Evolutionary conservation across 2,113 vertebrate species (phyloP).

Genomic region (Nerophis ophidion): DNA sequence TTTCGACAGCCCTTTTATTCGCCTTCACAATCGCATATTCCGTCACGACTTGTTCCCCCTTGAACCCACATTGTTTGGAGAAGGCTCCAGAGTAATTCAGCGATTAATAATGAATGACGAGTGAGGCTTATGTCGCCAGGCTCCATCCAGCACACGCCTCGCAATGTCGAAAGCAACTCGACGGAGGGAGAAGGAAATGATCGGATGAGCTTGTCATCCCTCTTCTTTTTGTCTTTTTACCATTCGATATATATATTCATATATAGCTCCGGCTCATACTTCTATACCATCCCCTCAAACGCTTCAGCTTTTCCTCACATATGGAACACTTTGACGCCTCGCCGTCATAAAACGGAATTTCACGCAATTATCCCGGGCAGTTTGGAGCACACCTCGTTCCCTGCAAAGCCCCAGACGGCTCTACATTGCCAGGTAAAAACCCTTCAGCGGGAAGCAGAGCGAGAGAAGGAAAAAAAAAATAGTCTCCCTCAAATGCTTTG

Average conservation of each 20-base stretch:
- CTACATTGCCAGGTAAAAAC: conserved; percentile 27
- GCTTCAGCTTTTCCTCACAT: neutral
- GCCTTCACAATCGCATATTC: no score
- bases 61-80: conserved; percentile 26
- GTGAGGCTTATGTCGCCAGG: conserved; percentile 20
- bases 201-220: neutral
- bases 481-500: conserved; percentile 11
- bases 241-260: neutral
- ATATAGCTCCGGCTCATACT: neutral
- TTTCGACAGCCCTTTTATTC: no score
- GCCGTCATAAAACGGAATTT: conserved; percentile 14
- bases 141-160: conserved; percentile 23
- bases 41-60: conserved; percentile 33
- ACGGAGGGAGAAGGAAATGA: neutral
- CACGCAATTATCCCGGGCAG: conserved; percentile 11
- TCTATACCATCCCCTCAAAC: neutral
- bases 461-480: conserved; percentile 24
- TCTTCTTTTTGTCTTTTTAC: neutral
- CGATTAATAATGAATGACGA: conserved; percentile 62
- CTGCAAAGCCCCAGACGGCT: conserved; percentile 22
- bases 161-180: no score
- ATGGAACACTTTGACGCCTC: neutral
- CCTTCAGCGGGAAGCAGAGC: conserved; percentile 29
- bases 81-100: conserved; percentile 36
- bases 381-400: conserved; percentile 21